Percentiles rank a stretch among this genome's conserved stretches.
Conservation (phyloP, 2,797 vertebrate genomes). For the Falco novaeseelandiae region DNA sequence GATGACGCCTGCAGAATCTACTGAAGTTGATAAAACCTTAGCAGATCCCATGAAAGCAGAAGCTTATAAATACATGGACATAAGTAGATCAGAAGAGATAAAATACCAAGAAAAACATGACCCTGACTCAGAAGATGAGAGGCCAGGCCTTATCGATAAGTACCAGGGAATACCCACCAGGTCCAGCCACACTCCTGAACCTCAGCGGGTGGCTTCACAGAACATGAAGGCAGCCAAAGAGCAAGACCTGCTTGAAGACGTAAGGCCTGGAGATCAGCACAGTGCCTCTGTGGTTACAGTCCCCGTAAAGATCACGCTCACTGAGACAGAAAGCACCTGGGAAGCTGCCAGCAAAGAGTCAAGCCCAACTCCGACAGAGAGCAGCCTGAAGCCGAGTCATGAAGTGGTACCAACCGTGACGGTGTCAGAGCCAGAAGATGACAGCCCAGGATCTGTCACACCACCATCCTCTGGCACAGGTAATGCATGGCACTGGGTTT, state of each 20-base stretch:
- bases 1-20: constrained; percentile 86
- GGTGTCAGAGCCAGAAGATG: constrained; percentile 96
- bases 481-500: background rate
- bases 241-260: constrained; percentile 77
- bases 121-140: constrained; percentile 59
- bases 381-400: constrained; percentile 85
- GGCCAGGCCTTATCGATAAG: constrained; percentile 46
- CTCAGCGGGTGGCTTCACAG: constrained; percentile 3
- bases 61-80: constrained; percentile 95
- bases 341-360: constrained; percentile 62
- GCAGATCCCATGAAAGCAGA: constrained; percentile 86
- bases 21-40: constrained; percentile 85
- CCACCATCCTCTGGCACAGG: constrained; percentile 91
- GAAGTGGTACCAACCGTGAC: constrained; percentile 93
- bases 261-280: constrained; percentile 81
- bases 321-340: constrained; percentile 75
- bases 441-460: constrained; percentile 91
- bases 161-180: background rate
- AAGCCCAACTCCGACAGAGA: constrained; percentile 76
- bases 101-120: constrained; percentile 64
- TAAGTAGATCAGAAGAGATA: constrained; percentile 86
- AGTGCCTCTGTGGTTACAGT: constrained; percentile 64
- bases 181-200: background rate
- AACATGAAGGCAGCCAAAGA: constrained; percentile 75
- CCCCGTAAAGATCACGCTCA: constrained; percentile 91